These are phyloP conservation scores for Trididemnum clinides DNA, from an alignment of 23 tunicate species.

Conservation along the genomic window DNA sequence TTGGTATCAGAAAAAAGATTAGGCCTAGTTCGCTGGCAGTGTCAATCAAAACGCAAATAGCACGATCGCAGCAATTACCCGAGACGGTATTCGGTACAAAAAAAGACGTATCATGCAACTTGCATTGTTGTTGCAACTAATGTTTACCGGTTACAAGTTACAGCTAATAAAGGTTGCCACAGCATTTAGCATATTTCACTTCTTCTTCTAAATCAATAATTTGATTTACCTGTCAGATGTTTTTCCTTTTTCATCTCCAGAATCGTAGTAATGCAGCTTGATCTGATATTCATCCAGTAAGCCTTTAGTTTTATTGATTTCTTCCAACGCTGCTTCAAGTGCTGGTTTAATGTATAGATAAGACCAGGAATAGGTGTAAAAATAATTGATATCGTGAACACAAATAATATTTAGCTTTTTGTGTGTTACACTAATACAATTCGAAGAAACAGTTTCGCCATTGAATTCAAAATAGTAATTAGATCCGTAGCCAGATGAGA, in stretches of 20 bases:
- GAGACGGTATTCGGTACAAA: too few species aligned
- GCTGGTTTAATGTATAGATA: constrained; percentile 70
- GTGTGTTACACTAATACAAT: background rate
- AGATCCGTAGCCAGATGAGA: background rate
- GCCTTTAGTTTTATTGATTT: constrained; percentile 35
- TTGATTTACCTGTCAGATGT: constrained; percentile 61
- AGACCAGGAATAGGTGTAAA: constrained; percentile 83
- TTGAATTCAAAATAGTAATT: background rate
- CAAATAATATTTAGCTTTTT: background rate
- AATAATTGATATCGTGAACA: background rate
- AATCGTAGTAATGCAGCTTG: constrained; percentile 58
- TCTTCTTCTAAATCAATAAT: too few species aligned
- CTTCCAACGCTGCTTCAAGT: constrained; percentile 66
- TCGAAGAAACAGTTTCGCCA: background rate
- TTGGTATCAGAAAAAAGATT: too few species aligned
- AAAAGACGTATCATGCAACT: too few species aligned
- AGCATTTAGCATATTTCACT: too few species aligned
- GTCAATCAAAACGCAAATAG: too few species aligned
- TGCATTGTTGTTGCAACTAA: too few species aligned
- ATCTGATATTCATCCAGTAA: constrained; percentile 48
- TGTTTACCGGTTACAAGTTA: too few species aligned
- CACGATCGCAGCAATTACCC: too few species aligned
- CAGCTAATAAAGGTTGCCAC: too few species aligned
- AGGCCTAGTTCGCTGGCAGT: too few species aligned
- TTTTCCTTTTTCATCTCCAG: constrained; percentile 49